phyloP scores from a whole-genome alignment of 1,140 invertebrate species.

The Cotesia glomerata region DNA sequence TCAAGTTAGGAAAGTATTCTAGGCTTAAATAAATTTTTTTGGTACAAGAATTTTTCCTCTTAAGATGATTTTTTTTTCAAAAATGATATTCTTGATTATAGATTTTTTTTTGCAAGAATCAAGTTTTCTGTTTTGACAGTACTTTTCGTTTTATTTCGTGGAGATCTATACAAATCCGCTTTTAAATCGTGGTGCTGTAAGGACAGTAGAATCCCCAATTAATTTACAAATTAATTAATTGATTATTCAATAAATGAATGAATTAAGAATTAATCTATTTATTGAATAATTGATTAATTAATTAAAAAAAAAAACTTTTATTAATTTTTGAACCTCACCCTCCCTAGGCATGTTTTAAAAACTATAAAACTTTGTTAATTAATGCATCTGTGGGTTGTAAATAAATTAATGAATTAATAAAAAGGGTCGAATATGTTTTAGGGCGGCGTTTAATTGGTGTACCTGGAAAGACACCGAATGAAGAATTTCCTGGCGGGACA shows the following conservation, averaged over 20 bases:
- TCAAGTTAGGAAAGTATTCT: too few species aligned
- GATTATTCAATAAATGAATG: too few species aligned
- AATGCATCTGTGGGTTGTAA: background rate
- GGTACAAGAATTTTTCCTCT: too few species aligned
- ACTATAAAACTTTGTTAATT: conserved; percentile 26
- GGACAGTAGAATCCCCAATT: too few species aligned
- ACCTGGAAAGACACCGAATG: conserved; percentile 31
- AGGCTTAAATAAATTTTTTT: too few species aligned
- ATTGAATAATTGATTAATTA: too few species aligned
- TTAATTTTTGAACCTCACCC: background rate
- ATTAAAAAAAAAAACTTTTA: background rate
- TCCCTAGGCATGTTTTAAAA: background rate
- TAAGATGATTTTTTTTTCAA: too few species aligned
- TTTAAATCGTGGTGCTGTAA: too few species aligned
- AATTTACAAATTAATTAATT: too few species aligned
- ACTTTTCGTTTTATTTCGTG: background rate
- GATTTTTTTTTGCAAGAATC: background rate
- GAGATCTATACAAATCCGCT: too few species aligned
- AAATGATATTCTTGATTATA: too few species aligned
- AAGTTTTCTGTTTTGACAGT: background rate
- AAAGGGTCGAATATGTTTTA: background rate
- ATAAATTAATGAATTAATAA: conserved; percentile 17
- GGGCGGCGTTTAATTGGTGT: conserved; percentile 26
- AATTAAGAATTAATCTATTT: too few species aligned
- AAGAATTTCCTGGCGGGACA: conserved; percentile 21